Percentiles rank a stretch among this genome's conserved stretches.
Conservation (phyloP, 2,888 invertebrate genomes). For the Lymantria dispar region DNA sequence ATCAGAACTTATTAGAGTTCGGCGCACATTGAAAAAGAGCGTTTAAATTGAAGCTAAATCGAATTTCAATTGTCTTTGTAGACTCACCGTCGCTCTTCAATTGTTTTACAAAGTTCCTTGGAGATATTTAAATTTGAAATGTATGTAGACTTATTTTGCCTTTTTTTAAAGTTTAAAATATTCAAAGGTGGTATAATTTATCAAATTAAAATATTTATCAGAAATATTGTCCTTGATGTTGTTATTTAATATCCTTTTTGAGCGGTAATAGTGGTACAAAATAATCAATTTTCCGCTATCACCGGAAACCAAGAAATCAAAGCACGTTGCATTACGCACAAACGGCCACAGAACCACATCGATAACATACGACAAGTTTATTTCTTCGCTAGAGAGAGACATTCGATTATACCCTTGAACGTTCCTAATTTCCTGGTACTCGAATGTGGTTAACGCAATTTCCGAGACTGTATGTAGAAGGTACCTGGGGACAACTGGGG, state of each 20-base stretch:
- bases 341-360: conserved; percentile 33
- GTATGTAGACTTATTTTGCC: background rate
- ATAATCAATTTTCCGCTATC: conserved; percentile 27
- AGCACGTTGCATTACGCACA: conserved; percentile 40
- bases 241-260: conserved; percentile 3
- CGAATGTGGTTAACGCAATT: conserved; percentile 80
- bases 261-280: background rate
- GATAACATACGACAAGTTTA: conserved; percentile 60
- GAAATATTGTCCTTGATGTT: background rate
- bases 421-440: conserved; percentile 81
- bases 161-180: too few species aligned
- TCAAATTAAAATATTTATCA: background rate
- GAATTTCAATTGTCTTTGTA: conserved; percentile 36
- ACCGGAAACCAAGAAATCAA: conserved; percentile 28
- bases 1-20: conserved; percentile 46
- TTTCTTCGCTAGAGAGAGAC: conserved; percentile 64
- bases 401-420: conserved; percentile 79
- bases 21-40: conserved; percentile 27
- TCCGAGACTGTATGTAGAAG: conserved; percentile 67
- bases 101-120: conserved; percentile 29
- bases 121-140: conserved; percentile 5
- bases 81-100: conserved; percentile 22
- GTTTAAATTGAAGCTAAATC: conserved; percentile 34
- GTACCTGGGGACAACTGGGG: conserved; percentile 62
- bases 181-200: background rate